These are phyloP conservation scores for Gerosis bhagava DNA, from an alignment of 2,888 invertebrate species.

Conservation along the genomic window DNA sequence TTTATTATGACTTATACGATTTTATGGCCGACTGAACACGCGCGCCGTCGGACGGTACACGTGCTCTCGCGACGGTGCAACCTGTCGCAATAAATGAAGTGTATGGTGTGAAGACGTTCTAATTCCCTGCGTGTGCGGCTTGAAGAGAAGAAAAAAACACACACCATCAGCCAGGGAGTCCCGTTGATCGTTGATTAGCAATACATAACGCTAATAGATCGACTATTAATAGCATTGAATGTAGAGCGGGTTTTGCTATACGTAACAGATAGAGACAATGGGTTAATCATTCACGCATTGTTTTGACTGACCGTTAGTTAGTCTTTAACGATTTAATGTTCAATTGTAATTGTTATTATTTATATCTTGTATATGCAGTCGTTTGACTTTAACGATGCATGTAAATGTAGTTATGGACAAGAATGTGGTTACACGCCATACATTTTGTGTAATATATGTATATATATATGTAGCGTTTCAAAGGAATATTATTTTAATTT, in stretches of 20 bases:
- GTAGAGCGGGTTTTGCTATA: conserved; percentile 4
- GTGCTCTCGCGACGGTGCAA: conserved; percentile 61
- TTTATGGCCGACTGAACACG: conserved; percentile 36
- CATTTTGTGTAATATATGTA: too few relatives aligned
- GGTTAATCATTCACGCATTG: conserved; percentile 26
- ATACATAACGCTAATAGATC: conserved; percentile 6
- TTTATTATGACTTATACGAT: conserved; percentile 37
- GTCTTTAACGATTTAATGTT: conserved; percentile 4
- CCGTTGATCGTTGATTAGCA: conserved; percentile 11
- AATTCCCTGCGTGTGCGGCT: conserved; percentile 13
- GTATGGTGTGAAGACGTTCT: conserved; percentile 9
- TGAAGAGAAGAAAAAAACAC: conserved; percentile 26
- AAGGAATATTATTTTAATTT: too few relatives aligned
- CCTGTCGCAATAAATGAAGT: conserved; percentile 50
- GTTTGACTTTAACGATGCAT: too few relatives aligned
- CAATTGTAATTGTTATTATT: too few relatives aligned
- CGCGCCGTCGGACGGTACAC: conserved; percentile 45
- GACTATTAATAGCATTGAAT: conserved; percentile 20
- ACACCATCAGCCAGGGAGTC: conserved; percentile 18
- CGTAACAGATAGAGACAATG: conserved; percentile 28
- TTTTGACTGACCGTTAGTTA: conserved; percentile 17
- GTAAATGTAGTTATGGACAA: too few relatives aligned
- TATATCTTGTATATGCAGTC: too few relatives aligned
- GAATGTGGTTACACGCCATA: too few relatives aligned
- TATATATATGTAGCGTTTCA: too few relatives aligned